phyloP scores from a whole-genome alignment of 2,888 invertebrate genomes.

The Deroplatys truncata region DNA sequence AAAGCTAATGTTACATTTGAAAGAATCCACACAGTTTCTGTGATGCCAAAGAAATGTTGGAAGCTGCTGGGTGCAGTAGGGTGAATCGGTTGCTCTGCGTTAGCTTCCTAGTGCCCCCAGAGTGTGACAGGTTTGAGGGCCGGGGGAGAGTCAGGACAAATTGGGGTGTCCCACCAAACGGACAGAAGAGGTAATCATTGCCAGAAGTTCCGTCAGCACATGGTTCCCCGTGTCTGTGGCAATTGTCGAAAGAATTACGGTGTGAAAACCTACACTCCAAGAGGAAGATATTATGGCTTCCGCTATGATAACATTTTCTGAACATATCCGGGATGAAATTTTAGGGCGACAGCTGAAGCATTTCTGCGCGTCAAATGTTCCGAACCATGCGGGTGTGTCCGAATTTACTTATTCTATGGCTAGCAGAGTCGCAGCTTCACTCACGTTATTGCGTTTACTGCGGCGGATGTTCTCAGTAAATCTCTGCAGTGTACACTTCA shows the following conservation, averaged over 20 bases:
- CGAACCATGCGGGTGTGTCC: background rate
- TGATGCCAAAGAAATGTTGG: no score
- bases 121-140: background rate
- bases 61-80: no score
- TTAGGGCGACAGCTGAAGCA: background rate
- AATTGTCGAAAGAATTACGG: constrained; percentile 11
- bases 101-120: background rate
- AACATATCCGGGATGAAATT: background rate
- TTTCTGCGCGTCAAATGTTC: background rate
- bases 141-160: background rate
- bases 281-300: background rate
- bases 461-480: no score
- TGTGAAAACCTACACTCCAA: background rate
- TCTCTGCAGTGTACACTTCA: no score
- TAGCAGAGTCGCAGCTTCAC: no score
- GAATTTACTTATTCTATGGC: no score
- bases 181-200: constrained; percentile 6
- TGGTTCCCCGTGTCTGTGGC: background rate
- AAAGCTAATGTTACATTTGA: no score
- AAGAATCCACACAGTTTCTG: no score
- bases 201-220: constrained; percentile 6
- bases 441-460: no score
- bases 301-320: background rate
- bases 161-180: background rate
- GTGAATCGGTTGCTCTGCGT: background rate